phyloP scores from a whole-genome alignment of 2,113 vertebrate species.

The Microcebus lehilahytsara region DNA sequence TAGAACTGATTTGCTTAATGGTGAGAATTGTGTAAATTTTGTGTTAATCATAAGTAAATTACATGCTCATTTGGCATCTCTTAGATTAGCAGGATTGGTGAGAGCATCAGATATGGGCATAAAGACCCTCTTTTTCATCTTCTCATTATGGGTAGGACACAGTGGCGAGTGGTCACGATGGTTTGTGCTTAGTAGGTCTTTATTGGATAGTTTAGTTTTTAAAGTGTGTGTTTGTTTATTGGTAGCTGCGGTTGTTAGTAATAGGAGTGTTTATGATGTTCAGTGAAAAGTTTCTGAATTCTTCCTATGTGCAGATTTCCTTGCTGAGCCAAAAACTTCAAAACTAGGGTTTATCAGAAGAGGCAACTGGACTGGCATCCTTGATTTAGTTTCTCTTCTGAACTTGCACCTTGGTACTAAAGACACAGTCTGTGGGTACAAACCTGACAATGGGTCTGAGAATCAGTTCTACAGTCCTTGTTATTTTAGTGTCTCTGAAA shows the following conservation, averaged over 20 bases:
- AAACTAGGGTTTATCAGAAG: background rate
- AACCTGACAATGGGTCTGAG: background rate
- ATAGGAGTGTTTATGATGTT: background rate
- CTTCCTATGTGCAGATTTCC: background rate
- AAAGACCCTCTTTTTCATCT: background rate
- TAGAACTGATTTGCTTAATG: constrained; percentile 67
- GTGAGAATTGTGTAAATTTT: constrained; percentile 62
- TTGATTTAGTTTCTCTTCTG: background rate
- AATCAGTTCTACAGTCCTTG: background rate
- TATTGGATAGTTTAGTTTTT: constrained; percentile 53
- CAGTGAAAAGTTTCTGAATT: constrained; percentile 14
- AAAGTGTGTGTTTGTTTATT: constrained; percentile 78
- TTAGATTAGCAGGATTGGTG: background rate
- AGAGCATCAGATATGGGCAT: background rate
- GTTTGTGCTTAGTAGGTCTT: constrained; percentile 62
- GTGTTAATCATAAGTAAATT: constrained; percentile 65
- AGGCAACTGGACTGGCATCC: background rate
- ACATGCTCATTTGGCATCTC: constrained; percentile 2
- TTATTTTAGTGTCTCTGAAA: background rate
- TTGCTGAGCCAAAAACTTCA: constrained; percentile 14
- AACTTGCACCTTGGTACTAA: background rate
- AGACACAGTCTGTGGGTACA: background rate
- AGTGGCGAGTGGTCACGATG: background rate
- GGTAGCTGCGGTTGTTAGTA: constrained; percentile 54
- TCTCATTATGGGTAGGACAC: background rate